Conservation (phyloP, 2,888 invertebrate species). For the Eledone cirrhosa region DNA sequence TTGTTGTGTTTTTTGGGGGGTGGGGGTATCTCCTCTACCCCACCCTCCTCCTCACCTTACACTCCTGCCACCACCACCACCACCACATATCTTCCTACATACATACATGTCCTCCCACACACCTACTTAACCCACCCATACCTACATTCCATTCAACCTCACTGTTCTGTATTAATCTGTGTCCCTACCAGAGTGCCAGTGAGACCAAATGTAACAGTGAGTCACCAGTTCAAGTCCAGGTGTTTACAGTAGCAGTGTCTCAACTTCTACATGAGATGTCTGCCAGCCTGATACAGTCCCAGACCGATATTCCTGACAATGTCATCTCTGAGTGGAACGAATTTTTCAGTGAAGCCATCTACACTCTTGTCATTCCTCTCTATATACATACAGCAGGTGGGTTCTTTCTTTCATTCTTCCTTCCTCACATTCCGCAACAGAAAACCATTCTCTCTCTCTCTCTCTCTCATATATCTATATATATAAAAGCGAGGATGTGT, state of each 20-base stretch:
- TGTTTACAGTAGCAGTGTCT: slow-evolving; percentile 45
- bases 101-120: no score
- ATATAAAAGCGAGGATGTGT: no score
- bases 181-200: slow-evolving; percentile 39
- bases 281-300: slow-evolving; percentile 54
- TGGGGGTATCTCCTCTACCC: no score
- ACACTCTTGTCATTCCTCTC: slow-evolving; percentile 70
- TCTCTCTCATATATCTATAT: no score
- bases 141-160: no score
- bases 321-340: slow-evolving; percentile 80
- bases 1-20: no score
- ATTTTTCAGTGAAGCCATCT: slow-evolving; percentile 77
- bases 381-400: slow-evolving; percentile 69
- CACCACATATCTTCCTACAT: no score
- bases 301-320: slow-evolving; percentile 47
- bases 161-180: no score
- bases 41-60: no score
- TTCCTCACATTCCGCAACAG: neutral
- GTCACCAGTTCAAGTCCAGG: slow-evolving; percentile 37
- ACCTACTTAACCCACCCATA: no score
- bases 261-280: slow-evolving; percentile 62
- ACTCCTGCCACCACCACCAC: no score
- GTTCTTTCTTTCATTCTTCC: slow-evolving; percentile 24
- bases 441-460: no score
- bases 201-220: slow-evolving; percentile 36